phyloP scores from a whole-genome alignment of 2,113 vertebrate genomes.

The Charadrius vociferus region DNA sequence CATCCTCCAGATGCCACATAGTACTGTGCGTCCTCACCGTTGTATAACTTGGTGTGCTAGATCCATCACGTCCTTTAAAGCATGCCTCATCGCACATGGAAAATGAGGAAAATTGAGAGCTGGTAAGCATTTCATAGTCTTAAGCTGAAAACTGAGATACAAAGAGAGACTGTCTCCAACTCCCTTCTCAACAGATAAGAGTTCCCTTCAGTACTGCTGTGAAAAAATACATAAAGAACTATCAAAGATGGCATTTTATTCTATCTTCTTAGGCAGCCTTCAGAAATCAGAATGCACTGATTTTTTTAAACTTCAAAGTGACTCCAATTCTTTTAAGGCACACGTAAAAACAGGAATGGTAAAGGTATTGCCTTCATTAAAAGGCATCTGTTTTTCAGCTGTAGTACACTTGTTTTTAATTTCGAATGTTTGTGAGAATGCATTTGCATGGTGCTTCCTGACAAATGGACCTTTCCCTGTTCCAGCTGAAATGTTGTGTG shows the following conservation, averaged over 20 bases:
- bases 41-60: neutral
- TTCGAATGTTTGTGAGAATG: neutral
- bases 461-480: neutral
- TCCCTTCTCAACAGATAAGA: neutral
- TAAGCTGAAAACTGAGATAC: neutral
- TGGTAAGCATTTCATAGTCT: neutral
- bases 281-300: neutral
- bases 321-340: neutral
- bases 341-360: neutral
- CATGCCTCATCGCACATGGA: rapidly evolving
- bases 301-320: neutral
- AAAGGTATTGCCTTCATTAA: neutral
- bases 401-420: neutral
- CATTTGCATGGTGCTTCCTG: rapidly evolving
- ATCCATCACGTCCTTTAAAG: neutral
- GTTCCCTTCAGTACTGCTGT: neutral
- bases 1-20: neutral
- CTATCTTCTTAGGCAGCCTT: neutral
- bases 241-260: neutral
- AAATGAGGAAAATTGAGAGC: neutral
- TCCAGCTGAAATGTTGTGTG: neutral
- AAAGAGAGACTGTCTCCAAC: neutral
- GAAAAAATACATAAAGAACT: neutral
- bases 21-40: rapidly evolving
- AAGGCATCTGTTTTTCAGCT: neutral